Percentiles rank a stretch among this genome's conserved stretches.
Evolutionary conservation across 2,113 vertebrate genomes (phyloP).

Genomic region (Mungos mungo): DNA sequence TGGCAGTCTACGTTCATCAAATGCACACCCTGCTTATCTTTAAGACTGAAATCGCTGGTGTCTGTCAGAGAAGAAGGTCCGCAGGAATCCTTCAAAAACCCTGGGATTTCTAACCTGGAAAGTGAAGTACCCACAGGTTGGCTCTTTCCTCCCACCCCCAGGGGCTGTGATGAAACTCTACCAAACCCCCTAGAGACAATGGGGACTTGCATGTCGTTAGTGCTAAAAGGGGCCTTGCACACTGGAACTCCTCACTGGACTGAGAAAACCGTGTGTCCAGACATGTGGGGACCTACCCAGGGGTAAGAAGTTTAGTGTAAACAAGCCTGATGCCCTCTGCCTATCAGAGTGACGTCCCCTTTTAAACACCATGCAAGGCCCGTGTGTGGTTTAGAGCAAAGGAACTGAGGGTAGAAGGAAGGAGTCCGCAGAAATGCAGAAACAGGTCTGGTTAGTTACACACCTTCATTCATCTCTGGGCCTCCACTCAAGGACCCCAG

Average conservation of each 20-base stretch:
- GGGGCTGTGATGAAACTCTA: background rate
- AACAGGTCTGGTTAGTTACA: too few species aligned
- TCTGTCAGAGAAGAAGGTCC: background rate
- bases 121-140: background rate
- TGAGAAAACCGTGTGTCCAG: background rate
- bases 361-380: background rate
- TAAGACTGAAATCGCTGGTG: background rate
- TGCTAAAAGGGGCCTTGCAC: background rate
- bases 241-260: background rate
- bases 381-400: background rate
- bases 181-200: background rate
- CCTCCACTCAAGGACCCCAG: background rate
- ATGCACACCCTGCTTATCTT: background rate
- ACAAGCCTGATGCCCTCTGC: background rate
- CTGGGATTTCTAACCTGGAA: background rate
- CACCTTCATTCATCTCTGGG: background rate
- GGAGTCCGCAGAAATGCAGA: background rate
- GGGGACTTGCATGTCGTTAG: accelerated
- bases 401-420: background rate
- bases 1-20: background rate
- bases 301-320: background rate
- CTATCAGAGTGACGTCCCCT: background rate
- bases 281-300: background rate
- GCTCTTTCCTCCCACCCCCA: background rate
- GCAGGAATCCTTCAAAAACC: background rate